Conservation (phyloP, 1,140 invertebrate species). For the Charaxes varanes region DNA sequence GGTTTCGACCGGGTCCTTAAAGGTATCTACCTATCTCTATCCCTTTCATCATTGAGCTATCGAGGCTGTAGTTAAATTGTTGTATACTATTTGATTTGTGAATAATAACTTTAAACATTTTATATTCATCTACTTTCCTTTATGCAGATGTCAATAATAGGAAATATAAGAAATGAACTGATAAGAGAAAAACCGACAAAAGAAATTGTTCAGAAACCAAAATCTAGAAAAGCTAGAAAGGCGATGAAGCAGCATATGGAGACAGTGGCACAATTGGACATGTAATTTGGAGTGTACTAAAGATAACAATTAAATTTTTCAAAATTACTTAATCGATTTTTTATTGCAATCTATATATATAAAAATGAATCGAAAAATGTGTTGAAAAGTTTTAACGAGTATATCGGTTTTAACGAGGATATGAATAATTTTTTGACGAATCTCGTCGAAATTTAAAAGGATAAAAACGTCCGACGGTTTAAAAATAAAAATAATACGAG, state of each 20-base stretch:
- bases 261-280: constrained; percentile 46
- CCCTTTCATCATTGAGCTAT: too few species aligned
- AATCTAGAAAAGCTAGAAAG: constrained; percentile 56
- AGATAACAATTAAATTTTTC: background rate
- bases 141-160: constrained; percentile 44
- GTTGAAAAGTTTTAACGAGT: too few species aligned
- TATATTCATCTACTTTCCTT: constrained; percentile 2
- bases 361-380: too few species aligned
- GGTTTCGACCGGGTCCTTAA: too few species aligned
- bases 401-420: too few species aligned
- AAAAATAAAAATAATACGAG: too few species aligned
- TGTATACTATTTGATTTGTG: background rate
- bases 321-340: background rate
- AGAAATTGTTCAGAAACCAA: constrained; percentile 25
- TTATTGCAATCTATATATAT: too few species aligned
- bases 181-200: constrained; percentile 23
- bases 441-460: too few species aligned
- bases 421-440: too few species aligned
- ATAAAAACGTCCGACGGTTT: too few species aligned
- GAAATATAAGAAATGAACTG: constrained; percentile 45
- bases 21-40: too few species aligned
- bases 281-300: background rate
- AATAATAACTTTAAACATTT: constrained; percentile 1
- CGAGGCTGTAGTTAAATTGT: background rate
- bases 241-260: constrained; percentile 52